A percentile compares a stretch with the other conserved stretches of the same genome.
These are phyloP conservation scores for Tichodroma muraria DNA, from an alignment of 2,113 vertebrate genomes.

Conservation along the genomic window DNA sequence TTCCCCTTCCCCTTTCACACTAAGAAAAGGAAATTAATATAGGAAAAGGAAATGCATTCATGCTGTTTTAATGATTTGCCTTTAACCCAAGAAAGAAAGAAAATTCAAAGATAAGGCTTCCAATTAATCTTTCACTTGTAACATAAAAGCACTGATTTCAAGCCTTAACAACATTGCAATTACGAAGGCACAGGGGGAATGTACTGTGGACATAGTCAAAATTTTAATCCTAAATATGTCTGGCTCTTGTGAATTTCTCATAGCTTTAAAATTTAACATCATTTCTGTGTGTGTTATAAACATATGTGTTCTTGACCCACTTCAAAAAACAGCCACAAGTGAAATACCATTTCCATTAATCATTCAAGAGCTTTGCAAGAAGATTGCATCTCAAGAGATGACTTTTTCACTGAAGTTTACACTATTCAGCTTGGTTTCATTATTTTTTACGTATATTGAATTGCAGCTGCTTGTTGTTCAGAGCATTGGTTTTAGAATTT, in stretches of 20 bases:
- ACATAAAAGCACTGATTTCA: slow-evolving; percentile 49
- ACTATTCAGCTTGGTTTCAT: neutral
- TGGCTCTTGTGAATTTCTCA: slow-evolving; percentile 20
- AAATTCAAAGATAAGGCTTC: slow-evolving; percentile 49
- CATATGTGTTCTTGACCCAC: slow-evolving; percentile 58
- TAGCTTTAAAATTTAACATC: slow-evolving; percentile 5
- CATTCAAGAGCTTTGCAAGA: slow-evolving; percentile 36
- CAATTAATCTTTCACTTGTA: slow-evolving; percentile 60
- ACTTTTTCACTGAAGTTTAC: slow-evolving; percentile 23
- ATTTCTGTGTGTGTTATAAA: slow-evolving; percentile 19
- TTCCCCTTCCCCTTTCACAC: neutral
- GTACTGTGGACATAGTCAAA: slow-evolving; percentile 19
- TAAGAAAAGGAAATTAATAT: neutral
- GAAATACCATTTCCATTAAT: slow-evolving; percentile 55
- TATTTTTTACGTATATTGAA: neutral
- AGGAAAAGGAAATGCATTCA: neutral
- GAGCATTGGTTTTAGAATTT: neutral
- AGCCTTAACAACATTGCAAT: slow-evolving; percentile 11
- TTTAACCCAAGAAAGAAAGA: slow-evolving; percentile 34
- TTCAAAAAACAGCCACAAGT: slow-evolving; percentile 33
- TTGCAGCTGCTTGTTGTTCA: neutral
- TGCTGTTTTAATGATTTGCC: slow-evolving; percentile 22
- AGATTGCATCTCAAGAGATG: slow-evolving; percentile 17
- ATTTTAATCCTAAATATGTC: slow-evolving; percentile 35
- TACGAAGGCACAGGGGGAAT: neutral